phyloP scores from a whole-genome alignment of 2,113 vertebrate genomes.

The Poeciliopsis retropinna region DNA sequence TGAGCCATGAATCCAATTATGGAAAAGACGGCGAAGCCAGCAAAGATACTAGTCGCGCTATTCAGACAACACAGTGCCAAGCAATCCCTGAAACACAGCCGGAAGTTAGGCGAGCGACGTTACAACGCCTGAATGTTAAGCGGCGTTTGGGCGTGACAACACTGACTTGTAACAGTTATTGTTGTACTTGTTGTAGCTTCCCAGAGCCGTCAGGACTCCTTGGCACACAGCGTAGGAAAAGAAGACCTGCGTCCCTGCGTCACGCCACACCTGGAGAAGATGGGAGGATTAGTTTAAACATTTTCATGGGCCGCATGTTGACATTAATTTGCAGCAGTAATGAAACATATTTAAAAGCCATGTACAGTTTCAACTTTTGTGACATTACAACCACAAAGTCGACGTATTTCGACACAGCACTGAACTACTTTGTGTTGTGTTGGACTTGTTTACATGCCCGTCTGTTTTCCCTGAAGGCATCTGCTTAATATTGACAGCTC shows the following conservation, averaged over 20 bases:
- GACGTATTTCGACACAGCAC: background rate
- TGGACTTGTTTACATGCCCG: conserved; percentile 1
- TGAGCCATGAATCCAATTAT: conserved; percentile 86
- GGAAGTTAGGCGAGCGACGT: background rate
- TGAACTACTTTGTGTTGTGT: background rate
- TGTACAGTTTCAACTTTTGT: background rate
- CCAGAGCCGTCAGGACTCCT: conserved; percentile 89
- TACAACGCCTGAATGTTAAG: accelerated
- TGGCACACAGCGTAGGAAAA: conserved; percentile 89
- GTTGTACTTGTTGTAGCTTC: conserved; percentile 94
- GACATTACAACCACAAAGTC: background rate
- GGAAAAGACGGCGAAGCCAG: conserved; percentile 90
- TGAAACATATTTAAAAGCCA: background rate
- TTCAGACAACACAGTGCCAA: conserved; percentile 87
- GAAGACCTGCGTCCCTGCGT: conserved; percentile 90
- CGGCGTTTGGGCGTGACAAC: background rate
- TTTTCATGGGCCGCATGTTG: background rate
- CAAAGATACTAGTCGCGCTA: conserved; percentile 86
- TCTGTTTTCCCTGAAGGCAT: conserved; percentile 29
- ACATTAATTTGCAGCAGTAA: background rate
- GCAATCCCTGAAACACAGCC: conserved; percentile 81
- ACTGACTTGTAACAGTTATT: conserved; percentile 92
- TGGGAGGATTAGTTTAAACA: background rate
- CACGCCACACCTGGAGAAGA: conserved; percentile 87
- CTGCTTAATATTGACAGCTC: conserved; percentile 53